Conservation (phyloP, 1,140 invertebrate genomes). For the Phymorhynchus buccinoides region DNA sequence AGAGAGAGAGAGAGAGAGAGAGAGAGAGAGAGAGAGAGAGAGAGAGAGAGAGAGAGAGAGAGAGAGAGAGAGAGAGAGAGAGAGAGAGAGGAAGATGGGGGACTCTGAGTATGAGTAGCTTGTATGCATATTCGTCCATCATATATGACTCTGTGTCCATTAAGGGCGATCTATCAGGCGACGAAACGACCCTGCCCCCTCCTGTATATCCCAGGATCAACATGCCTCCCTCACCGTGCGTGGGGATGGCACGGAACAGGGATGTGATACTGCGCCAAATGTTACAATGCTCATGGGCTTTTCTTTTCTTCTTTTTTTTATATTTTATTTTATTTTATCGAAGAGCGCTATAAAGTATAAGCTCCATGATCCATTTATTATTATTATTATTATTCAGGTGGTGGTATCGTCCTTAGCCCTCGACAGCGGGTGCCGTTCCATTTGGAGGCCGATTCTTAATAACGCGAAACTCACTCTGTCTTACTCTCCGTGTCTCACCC, state of each 20-base stretch:
- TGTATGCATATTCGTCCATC: background rate
- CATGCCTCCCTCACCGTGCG: background rate
- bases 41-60: too few species aligned
- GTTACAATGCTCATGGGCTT: background rate
- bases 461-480: too few species aligned
- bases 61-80: too few species aligned
- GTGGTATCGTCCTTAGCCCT: too few species aligned
- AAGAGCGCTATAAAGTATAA: too few species aligned
- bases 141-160: background rate
- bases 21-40: background rate
- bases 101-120: background rate
- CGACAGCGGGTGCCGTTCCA: too few species aligned
- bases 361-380: too few species aligned
- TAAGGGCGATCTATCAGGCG: background rate
- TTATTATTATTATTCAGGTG: too few species aligned
- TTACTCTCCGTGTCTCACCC: too few species aligned
- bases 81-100: background rate
- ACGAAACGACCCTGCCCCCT: background rate
- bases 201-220: constrained; percentile 8
- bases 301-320: too few species aligned
- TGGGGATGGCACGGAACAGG: background rate
- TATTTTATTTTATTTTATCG: too few species aligned
- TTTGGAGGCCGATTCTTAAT: too few species aligned
- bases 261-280: background rate
- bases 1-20: background rate